phyloP scores from a whole-genome alignment of 2,113 vertebrate species.

The Megaceryle torquata region DNA sequence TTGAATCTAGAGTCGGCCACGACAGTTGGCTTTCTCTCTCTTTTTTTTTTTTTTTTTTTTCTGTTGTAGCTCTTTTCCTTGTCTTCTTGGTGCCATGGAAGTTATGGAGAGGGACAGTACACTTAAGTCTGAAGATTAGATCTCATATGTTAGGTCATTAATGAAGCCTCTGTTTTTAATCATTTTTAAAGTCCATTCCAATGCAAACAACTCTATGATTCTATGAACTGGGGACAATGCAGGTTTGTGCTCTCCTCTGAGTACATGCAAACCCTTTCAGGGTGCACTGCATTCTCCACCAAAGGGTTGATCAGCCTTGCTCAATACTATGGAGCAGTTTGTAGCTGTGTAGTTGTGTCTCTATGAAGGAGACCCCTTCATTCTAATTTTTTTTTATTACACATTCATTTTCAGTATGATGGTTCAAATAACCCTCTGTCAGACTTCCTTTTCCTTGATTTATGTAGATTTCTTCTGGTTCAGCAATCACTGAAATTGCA shows the following conservation, averaged over 20 bases:
- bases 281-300: background rate
- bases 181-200: background rate
- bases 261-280: background rate
- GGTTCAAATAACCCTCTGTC: background rate
- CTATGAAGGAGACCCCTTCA: background rate
- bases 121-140: background rate
- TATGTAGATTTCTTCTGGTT: background rate
- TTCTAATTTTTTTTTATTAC: background rate
- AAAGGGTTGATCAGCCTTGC: background rate
- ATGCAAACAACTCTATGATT: background rate
- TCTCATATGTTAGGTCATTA: background rate
- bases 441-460: background rate
- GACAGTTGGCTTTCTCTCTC: background rate
- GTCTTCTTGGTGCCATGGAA: background rate
- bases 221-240: fast-evolving
- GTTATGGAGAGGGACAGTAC: background rate
- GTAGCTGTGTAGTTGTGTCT: background rate
- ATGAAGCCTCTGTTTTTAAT: background rate
- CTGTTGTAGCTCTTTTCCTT: background rate
- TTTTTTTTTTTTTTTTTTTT: too few relatives aligned
- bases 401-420: background rate
- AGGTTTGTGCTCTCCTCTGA: background rate
- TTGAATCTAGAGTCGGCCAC: background rate
- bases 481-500: background rate
- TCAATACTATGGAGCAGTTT: fast-evolving